Evolutionary conservation across 1,140 invertebrate genomes (phyloP), one percentile per base, ranked within the genome.

Genomic region (Megathymus violae): DNA sequence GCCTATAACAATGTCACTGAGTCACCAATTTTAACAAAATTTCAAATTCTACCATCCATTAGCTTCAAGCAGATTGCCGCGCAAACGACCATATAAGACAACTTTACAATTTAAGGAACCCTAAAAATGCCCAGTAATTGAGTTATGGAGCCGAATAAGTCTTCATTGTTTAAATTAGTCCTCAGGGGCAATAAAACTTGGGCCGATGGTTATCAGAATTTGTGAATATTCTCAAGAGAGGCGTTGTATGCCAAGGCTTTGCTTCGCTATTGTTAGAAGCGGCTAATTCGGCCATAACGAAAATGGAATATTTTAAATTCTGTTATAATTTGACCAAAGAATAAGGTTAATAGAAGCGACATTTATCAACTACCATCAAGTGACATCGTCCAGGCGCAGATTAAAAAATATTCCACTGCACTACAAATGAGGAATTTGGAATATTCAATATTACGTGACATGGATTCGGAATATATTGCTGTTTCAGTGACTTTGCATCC

Each of bases 131-230:
- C 25, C 9, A 48, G 22, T 31, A 15, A 48, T 48, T 15, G 25
- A 48, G 46, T 15, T 48, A 48, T 9, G 22, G 14, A 48, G 46
- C 13, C 46, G n/a, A 50, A 50, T 34, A 58, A 58, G 41, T 17
- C 41, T 44, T 15, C 40, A 15, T 46, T 58, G 54, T 36, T 58
- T 13, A 46, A 58, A 58, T 58, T 58, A 46, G 27, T 58, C 52
- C 40, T 44, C 4, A 41, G 52, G 52, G 52, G 52, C 52, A 40
- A 44, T 58, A 58, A 58, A 58, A 27, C 52, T 58, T 58, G 31
- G 52, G 40, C 13, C 40, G 16, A 44, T 58, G 52, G 52, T 58
- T 58, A 58, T 58, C 52, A 58, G 52, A 58, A 58, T 58, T 58
- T 58, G 40, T 25, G 52, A 58, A 58, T 44, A 22, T 43, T 58